Evolutionary conservation across 2,888 invertebrate genomes (phyloP).

Genomic region (Zygaena filipendulae): DNA sequence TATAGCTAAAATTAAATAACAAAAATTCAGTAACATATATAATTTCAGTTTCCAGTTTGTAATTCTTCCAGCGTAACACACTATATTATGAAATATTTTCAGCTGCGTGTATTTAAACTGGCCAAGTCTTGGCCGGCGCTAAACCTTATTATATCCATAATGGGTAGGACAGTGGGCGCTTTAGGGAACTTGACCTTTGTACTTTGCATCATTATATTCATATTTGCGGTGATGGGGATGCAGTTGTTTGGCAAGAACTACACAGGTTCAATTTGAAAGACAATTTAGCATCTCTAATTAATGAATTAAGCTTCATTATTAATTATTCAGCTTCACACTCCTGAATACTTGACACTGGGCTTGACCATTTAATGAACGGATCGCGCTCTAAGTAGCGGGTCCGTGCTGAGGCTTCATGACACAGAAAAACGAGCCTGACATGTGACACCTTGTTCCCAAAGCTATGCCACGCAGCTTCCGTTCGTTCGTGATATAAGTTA

Average conservation of each 20-base stretch:
- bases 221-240: slow-evolving; percentile 98
- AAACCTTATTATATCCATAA: slow-evolving; percentile 94
- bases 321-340: slow-evolving; percentile 63
- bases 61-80: too few relatives aligned
- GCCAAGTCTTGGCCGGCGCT: slow-evolving; percentile 97
- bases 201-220: slow-evolving; percentile 95
- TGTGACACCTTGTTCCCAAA: slow-evolving; percentile 56
- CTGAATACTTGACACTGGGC: slow-evolving; percentile 61
- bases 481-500: slow-evolving; percentile 58
- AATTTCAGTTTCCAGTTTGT: too few relatives aligned
- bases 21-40: too few relatives aligned
- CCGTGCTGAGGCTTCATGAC: slow-evolving; percentile 62
- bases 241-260: slow-evolving; percentile 94
- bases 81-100: slow-evolving; percentile 61
- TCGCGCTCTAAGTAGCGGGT: slow-evolving; percentile 16
- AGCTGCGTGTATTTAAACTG: slow-evolving; percentile 96
- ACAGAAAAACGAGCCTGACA: slow-evolving; percentile 34
- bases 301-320: slow-evolving; percentile 58
- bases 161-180: slow-evolving; percentile 95
- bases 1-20: too few relatives aligned
- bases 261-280: slow-evolving; percentile 71
- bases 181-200: slow-evolving; percentile 96
- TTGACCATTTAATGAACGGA: slow-evolving; percentile 50
- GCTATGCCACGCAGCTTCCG: slow-evolving; percentile 63
- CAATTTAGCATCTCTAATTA: slow-evolving; percentile 61